Percentiles rank a stretch among this genome's conserved stretches.
These are phyloP conservation scores for Globicephala melas DNA, from an alignment of 2,113 vertebrate species.

Conservation along the genomic window DNA sequence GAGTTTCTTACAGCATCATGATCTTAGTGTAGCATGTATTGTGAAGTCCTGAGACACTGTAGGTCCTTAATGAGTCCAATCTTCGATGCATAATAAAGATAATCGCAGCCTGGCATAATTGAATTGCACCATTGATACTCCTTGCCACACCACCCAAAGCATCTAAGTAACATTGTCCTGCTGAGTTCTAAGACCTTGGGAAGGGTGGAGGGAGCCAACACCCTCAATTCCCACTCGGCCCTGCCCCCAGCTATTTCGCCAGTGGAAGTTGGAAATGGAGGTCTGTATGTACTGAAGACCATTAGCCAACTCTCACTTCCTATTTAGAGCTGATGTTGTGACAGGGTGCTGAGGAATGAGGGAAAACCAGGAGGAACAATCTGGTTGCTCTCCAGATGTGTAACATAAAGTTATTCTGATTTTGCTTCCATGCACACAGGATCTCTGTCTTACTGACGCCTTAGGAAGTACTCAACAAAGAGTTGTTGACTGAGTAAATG, in stretches of 20 bases:
- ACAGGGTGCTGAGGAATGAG: neutral
- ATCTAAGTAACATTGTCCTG: neutral
- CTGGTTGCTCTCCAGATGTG: neutral
- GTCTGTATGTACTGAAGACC: neutral
- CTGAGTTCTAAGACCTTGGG: neutral
- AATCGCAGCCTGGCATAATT: slow-evolving; percentile 47
- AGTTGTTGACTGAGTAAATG: neutral
- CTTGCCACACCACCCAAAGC: slow-evolving; percentile 33
- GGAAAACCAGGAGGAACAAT: neutral
- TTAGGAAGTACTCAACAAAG: neutral
- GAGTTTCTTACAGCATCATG: slow-evolving; percentile 29
- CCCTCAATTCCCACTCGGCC: neutral
- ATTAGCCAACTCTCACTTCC: neutral
- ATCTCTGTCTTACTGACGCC: neutral
- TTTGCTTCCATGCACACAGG: neutral
- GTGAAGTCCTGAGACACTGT: slow-evolving; percentile 29
- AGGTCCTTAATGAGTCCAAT: neutral
- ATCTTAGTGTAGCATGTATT: neutral
- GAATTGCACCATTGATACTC: slow-evolving; percentile 47
- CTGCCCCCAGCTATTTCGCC: neutral
- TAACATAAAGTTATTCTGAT: neutral
- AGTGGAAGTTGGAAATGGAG: neutral
- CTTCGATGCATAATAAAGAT: slow-evolving; percentile 62
- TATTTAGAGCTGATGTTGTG: neutral
- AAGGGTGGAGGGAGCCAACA: neutral